Conservation (phyloP, 2,113 vertebrate species). For the Tiliqua scincoides region DNA sequence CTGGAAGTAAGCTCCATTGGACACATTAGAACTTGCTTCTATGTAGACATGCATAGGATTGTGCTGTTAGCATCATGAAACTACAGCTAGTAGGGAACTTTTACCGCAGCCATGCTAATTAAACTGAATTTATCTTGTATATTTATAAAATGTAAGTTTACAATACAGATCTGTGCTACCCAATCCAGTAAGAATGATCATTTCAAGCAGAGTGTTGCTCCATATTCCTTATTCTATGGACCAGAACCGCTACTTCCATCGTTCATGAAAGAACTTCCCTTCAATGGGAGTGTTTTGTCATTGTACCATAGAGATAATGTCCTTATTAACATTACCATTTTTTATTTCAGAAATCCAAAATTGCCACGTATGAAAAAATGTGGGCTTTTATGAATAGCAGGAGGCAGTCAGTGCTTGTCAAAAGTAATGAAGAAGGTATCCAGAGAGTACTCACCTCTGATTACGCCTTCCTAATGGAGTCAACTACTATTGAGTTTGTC, state of each 20-base stretch:
- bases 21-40: too few species aligned
- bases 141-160: neutral
- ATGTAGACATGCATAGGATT: too few species aligned
- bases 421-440: slow-evolving; percentile 96
- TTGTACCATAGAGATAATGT: neutral
- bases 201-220: neutral
- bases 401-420: slow-evolving; percentile 94
- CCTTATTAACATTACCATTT: slow-evolving; percentile 30
- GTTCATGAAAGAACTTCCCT: neutral
- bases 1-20: too few species aligned
- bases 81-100: neutral
- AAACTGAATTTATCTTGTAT: neutral
- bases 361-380: slow-evolving; percentile 99
- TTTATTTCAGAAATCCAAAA: slow-evolving; percentile 95
- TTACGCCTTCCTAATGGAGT: slow-evolving; percentile 98
- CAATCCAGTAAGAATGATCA: neutral
- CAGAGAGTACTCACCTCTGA: slow-evolving; percentile 95
- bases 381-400: slow-evolving; percentile 99
- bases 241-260: neutral
- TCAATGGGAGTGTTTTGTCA: neutral
- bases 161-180: neutral
- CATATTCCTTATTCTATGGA: neutral
- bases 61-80: neutral
- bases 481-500: slow-evolving; percentile 96
- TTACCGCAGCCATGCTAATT: neutral